Conservation (phyloP, 2,113 vertebrate species). For the Takifugu bimaculatus region DNA sequence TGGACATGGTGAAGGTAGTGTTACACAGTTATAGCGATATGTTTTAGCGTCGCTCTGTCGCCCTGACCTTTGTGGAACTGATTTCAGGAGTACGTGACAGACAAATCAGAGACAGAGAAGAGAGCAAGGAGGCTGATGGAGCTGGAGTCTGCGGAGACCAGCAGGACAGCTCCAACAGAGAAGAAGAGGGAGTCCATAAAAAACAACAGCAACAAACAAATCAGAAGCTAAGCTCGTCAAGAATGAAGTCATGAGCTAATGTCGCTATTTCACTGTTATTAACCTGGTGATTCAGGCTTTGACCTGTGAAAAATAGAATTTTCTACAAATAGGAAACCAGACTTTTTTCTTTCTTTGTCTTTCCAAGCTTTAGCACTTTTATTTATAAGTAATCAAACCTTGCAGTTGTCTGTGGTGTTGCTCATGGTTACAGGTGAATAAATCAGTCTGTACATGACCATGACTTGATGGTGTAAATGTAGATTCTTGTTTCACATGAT, state of each 20-base stretch:
- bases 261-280: not conserved
- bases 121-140: constrained; percentile 51
- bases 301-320: too few species aligned
- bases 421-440: too few species aligned
- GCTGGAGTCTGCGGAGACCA: constrained; percentile 23
- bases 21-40: not conserved
- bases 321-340: too few species aligned
- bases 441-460: too few species aligned
- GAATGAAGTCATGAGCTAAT: constrained; percentile 43
- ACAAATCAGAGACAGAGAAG: constrained; percentile 63
- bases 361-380: too few species aligned
- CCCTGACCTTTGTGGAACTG: not conserved
- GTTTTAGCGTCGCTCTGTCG: not conserved
- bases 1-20: constrained; percentile 75
- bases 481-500: not conserved
- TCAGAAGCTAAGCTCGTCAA: constrained; percentile 55
- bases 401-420: too few species aligned
- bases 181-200: constrained; percentile 42
- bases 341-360: too few species aligned
- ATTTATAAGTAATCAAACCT: too few species aligned
- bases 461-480: not conserved
- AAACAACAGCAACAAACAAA: constrained; percentile 55
- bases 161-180: constrained; percentile 28
- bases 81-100: constrained; percentile 76
- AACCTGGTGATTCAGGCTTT: not conserved